These are phyloP conservation scores for Eulemur rubriventer DNA, from an alignment of 2,797 vertebrate species.

Conservation along the genomic window DNA sequence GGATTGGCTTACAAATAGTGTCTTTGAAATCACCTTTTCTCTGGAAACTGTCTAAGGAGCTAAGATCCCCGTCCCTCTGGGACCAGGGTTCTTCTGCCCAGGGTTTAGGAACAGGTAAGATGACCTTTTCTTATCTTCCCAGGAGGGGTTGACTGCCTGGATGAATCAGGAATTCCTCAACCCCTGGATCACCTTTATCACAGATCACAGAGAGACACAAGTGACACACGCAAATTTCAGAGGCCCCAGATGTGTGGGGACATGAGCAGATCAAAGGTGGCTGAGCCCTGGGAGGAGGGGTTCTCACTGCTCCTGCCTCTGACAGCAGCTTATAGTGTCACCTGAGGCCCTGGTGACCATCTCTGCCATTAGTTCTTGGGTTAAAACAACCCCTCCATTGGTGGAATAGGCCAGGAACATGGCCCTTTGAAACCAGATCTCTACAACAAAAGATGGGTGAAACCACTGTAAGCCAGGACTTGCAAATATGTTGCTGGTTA, in stretches of 20 bases:
- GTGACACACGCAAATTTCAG: constrained; percentile 39
- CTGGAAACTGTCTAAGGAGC: background rate
- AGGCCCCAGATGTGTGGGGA: background rate
- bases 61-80: background rate
- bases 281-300: background rate
- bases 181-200: background rate
- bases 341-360: background rate
- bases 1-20: background rate
- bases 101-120: background rate
- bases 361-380: background rate
- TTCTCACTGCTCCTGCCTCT: background rate
- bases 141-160: background rate
- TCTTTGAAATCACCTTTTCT: background rate
- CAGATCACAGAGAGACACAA: background rate
- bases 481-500: background rate
- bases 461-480: background rate
- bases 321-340: background rate
- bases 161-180: constrained; percentile 50
- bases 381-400: background rate
- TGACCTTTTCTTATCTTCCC: constrained; percentile 14
- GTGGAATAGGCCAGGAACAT: background rate
- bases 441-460: background rate
- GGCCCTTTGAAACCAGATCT: background rate
- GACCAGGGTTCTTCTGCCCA: background rate
- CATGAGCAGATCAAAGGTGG: constrained; percentile 48